A percentile compares a stretch with the other conserved stretches of the same genome.
Conservation (phyloP, 1,140 invertebrate species). For the Drosophila erecta region DNA sequence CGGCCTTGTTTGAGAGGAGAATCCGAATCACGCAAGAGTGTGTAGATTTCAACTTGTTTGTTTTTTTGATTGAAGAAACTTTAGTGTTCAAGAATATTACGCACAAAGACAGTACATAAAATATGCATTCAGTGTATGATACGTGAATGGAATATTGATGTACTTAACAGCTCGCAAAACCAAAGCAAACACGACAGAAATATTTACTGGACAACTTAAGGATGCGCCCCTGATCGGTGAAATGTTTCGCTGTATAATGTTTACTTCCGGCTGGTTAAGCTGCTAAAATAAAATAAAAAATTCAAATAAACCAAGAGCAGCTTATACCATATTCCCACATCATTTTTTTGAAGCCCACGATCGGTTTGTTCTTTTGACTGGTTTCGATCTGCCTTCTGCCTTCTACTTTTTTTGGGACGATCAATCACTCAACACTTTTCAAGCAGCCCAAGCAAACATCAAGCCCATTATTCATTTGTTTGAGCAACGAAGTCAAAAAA, state of each 20-base stretch:
- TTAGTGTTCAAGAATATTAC: constrained; percentile 23
- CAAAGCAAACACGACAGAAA: constrained; percentile 7
- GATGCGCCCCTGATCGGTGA: too few relatives aligned
- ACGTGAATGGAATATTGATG: constrained; percentile 41
- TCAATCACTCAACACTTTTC: constrained; percentile 22
- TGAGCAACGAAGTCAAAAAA: not conserved
- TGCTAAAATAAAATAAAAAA: not conserved
- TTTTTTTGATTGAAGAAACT: not conserved
- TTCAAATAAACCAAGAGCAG: not conserved
- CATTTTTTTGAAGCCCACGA: constrained; percentile 13
- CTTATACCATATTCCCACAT: constrained; percentile 24
- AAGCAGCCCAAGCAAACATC: constrained; percentile 9
- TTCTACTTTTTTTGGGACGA: constrained; percentile 8
- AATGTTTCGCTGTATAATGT: not conserved
- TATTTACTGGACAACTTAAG: too few relatives aligned
- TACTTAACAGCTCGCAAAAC: constrained; percentile 2
- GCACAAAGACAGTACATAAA: constrained; percentile 36
- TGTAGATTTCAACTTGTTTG: not conserved
- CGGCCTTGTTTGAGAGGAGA: not conserved
- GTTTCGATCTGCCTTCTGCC: constrained; percentile 5
- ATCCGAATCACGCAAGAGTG: too few relatives aligned
- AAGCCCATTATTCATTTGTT: constrained; percentile 28
- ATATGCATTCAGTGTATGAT: constrained; percentile 30
- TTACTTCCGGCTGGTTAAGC: constrained; percentile 23
- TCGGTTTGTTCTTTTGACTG: constrained; percentile 1